phyloP scores from a whole-genome alignment of 2,797 vertebrate species.

The Squalus acanthias region DNA sequence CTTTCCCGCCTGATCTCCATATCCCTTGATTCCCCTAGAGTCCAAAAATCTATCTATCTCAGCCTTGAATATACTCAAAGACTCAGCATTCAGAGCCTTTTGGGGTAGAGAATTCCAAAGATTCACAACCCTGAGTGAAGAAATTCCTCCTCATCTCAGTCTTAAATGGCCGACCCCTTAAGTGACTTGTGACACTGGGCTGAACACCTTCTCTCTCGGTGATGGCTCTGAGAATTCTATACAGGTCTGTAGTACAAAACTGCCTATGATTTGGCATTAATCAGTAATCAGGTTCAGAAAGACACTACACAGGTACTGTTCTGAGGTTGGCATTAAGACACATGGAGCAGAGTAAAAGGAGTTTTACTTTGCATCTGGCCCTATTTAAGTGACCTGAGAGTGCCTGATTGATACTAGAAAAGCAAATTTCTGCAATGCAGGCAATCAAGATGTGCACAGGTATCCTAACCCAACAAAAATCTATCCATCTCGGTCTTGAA shows the following conservation, averaged over 20 bases:
- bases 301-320: neutral
- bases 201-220: neutral
- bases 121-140: too few species aligned
- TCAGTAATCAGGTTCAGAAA: neutral
- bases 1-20: too few species aligned
- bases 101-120: too few species aligned
- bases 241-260: neutral
- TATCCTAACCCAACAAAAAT: neutral
- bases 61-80: too few species aligned
- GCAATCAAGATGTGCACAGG: neutral
- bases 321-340: neutral
- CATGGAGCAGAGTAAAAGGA: neutral
- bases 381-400: neutral
- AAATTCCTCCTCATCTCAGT: too few species aligned
- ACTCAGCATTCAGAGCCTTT: too few species aligned
- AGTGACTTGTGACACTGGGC: neutral
- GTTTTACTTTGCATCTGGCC: neutral
- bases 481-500: neutral
- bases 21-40: too few species aligned
- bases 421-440: neutral
- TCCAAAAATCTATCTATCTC: too few species aligned
- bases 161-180: too few species aligned
- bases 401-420: neutral
- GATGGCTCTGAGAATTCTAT: neutral
- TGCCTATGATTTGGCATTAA: neutral